Percentiles rank a stretch among this genome's conserved stretches.
phyloP scores from a whole-genome alignment of 2,797 vertebrate genomes.

The Chromobotia macracanthus region DNA sequence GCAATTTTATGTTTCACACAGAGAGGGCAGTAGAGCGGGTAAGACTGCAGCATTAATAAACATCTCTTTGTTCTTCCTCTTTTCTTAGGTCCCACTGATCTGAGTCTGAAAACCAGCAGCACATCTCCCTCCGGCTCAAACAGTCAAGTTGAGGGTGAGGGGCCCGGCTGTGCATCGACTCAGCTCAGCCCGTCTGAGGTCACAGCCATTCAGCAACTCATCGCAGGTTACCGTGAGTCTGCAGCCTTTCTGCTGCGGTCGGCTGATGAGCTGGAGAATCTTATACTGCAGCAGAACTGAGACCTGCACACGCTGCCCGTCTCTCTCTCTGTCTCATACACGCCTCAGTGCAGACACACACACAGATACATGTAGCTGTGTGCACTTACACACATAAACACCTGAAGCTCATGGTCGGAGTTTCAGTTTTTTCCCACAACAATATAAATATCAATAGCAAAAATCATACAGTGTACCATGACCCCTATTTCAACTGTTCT shows the following conservation, averaged over 20 bases:
- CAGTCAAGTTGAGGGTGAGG: slow-evolving; percentile 87
- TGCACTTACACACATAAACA: slow-evolving; percentile 41
- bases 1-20: no score
- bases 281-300: slow-evolving; percentile 99
- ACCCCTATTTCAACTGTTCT: slow-evolving; percentile 34
- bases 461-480: background rate
- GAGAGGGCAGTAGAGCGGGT: no score
- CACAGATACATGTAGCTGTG: slow-evolving; percentile 53
- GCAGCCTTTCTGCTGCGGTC: slow-evolving; percentile 96
- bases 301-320: slow-evolving; percentile 49
- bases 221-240: slow-evolving; percentile 96
- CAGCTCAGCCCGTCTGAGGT: slow-evolving; percentile 97
- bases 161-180: slow-evolving; percentile 86
- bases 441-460: background rate
- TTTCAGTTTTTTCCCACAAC: slow-evolving; percentile 3
- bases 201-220: slow-evolving; percentile 95
- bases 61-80: slow-evolving; percentile 63
- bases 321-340: slow-evolving; percentile 37
- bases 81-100: slow-evolving; percentile 91
- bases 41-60: no score
- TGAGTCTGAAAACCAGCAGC: slow-evolving; percentile 96
- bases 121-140: slow-evolving; percentile 81
- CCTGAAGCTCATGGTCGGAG: slow-evolving; percentile 27
- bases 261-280: slow-evolving; percentile 98
- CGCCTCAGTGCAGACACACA: slow-evolving; percentile 14